Evolutionary conservation across 2,888 invertebrate genomes (phyloP), one percentile per base, ranked within the genome.

Genomic region (Onthophagus sagittarius): DNA sequence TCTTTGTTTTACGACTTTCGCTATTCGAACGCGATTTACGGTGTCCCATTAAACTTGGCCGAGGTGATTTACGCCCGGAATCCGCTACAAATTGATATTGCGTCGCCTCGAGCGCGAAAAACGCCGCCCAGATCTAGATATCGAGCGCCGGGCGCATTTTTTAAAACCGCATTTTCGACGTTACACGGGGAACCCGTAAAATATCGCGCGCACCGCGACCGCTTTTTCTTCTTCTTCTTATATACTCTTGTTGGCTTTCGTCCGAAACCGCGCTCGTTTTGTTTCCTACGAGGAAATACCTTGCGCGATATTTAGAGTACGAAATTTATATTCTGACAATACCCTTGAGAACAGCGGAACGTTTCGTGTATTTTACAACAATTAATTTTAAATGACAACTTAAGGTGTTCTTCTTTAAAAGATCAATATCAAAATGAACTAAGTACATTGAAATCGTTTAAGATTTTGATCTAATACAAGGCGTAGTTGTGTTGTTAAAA

Each of bases 51-150:
- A 67, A 67, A 53, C 67, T 23, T 32, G 67, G 67, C 67, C 67
- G 67, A 67, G 32, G 31, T 67, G 67, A 67, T 67, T 67, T 67
- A 67, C 32, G 32, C 32, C 67, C 31, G 67, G 67, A 67, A 67
- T 67, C 23, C 67, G 67, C 15, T 67, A 67, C 67, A 67, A 67
- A 67, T 67, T 67, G 67, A 31, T 31, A 31, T 67, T 31, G 31
- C 32, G 23, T 31, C 67, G 67, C 31, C 63, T n/a, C 31, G 31
- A 32, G 67, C 32, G 67, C 32, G 67, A 64, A 67, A 67, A 67
- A 67, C 67, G 67, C 67, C 32, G 32, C 15, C 31, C 67, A 67
- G 67, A 67, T 67, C 67, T 67, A 67, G 67, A 67, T 67, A 31
- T 67, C 67, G 67, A 15, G 15, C 13, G 67, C 31, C 67, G 15